Evolutionary conservation across 2,113 vertebrate species (phyloP).

Genomic region (Protobothrops flavoviridis): DNA sequence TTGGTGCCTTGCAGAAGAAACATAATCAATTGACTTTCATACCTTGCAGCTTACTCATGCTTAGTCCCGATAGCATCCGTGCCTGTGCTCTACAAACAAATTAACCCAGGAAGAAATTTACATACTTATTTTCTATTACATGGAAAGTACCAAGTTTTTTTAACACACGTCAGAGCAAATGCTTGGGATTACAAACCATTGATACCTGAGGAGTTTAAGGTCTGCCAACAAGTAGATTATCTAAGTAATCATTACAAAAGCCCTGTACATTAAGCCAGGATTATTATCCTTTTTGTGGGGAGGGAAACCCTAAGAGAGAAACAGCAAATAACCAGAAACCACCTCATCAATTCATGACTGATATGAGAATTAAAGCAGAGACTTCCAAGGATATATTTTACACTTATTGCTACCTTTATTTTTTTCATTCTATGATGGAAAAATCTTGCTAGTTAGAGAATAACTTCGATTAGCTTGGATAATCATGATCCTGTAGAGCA

Average conservation of each 20-base stretch:
- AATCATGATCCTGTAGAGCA: background rate
- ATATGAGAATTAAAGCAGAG: background rate
- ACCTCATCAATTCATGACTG: background rate
- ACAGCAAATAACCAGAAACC: background rate
- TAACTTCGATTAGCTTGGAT: background rate
- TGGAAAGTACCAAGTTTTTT: background rate
- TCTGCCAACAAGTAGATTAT: background rate
- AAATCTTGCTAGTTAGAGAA: background rate
- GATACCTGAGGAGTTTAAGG: background rate
- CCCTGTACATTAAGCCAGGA: background rate
- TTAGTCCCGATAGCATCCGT: background rate
- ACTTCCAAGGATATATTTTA: background rate
- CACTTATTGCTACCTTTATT: background rate
- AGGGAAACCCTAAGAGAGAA: background rate
- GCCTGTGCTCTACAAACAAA: background rate
- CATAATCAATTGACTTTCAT: background rate
- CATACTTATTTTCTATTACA: background rate
- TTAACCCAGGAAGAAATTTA: background rate
- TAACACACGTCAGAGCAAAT: background rate
- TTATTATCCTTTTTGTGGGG: background rate
- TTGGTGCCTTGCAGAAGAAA: background rate
- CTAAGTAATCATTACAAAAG: background rate
- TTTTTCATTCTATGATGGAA: background rate
- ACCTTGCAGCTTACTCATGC: background rate
- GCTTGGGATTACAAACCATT: background rate